These are phyloP conservation scores for Drosophila serrata DNA, from an alignment of 1,140 invertebrate genomes.

Conservation along the genomic window DNA sequence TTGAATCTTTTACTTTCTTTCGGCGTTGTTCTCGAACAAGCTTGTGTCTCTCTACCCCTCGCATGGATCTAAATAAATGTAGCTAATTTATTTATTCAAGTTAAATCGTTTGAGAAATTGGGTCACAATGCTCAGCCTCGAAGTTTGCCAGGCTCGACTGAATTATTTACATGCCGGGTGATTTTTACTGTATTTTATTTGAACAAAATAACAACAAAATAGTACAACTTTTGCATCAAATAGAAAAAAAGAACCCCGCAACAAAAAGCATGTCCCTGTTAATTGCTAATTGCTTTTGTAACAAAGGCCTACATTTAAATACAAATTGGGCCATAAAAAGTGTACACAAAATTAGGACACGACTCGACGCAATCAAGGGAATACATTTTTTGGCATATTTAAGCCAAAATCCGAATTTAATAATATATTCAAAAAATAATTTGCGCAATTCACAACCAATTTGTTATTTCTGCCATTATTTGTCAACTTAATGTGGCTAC, in stretches of 20 bases:
- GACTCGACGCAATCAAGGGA: constrained; percentile 1
- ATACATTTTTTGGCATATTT: constrained; percentile 7
- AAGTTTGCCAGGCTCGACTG: constrained; percentile 1
- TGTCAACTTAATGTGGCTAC: constrained; percentile 46
- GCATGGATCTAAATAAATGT: constrained; percentile 31
- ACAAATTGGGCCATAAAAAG: constrained; percentile 36
- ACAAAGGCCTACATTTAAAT: constrained; percentile 26
- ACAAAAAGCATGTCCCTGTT: constrained; percentile 21
- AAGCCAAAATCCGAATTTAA: constrained; percentile 23
- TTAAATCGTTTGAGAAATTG: constrained; percentile 62
- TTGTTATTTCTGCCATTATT: constrained; percentile 38
- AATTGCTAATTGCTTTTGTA: constrained; percentile 54
- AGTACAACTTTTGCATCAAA: constrained; percentile 25
- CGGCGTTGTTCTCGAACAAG: constrained; percentile 25
- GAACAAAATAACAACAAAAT: constrained; percentile 17
- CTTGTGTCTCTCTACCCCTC: neutral
- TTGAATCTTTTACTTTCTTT: constrained; percentile 53
- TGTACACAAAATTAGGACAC: constrained; percentile 9
- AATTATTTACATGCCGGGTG: constrained; percentile 15
- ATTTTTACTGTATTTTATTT: constrained; percentile 12
- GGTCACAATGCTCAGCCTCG: constrained; percentile 23
- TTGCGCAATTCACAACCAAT: constrained; percentile 50
- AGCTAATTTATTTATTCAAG: constrained; percentile 63
- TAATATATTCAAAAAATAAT: constrained; percentile 33
- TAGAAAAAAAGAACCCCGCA: neutral